Base-by-base conservation (phyloP, 2,888 invertebrate species). In the Drosophila suboccidentalis region DNA sequence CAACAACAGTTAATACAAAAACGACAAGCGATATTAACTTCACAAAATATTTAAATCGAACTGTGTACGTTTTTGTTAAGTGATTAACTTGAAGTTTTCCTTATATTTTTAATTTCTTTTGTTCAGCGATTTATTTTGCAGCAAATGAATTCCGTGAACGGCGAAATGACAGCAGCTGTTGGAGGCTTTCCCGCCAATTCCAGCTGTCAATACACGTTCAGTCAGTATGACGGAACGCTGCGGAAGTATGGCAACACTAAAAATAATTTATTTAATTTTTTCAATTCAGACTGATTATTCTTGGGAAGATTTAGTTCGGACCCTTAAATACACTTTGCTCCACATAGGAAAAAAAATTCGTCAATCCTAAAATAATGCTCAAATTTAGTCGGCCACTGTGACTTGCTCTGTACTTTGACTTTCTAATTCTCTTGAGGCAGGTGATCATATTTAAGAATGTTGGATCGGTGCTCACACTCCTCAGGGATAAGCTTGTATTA, bases 161-260 rank as follows among this genome's bases (percentile, higher is more conserved):
- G 60, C 49, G 36, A 67, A 41, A 36, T 64, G 63, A 43, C 44
- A 76, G 71, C 80, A 76, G 81, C 76, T 80, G 81, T 74, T 63
- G 15, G 9, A 62, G 44, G 61, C 80, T 80, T 79, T 80, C 79
- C 81, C 79, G 79, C 79, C 79, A 80, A 77, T 71, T 74, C 61
- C 77, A 77, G 70, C 54, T 68, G 68, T 36, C 65, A 26, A 13
- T 60, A 44, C 80, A 76, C 66, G 77, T 34, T 72, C 72, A 76
- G 65, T 22, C 71, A 5, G 50, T 4, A 17, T 11, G 61, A 54
- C 47, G 9, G 11, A 13, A 60, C 26, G n/a, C 44, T 38, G 4
- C 3, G 1, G 0, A 22, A 8, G 17, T 62, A 32, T 70, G 62
- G 49, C 55, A 75, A 13, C 59, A 13, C 29, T 51, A 5, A 46